Conservation (phyloP, 2,888 invertebrate genomes). For the Lutraria lutraria region DNA sequence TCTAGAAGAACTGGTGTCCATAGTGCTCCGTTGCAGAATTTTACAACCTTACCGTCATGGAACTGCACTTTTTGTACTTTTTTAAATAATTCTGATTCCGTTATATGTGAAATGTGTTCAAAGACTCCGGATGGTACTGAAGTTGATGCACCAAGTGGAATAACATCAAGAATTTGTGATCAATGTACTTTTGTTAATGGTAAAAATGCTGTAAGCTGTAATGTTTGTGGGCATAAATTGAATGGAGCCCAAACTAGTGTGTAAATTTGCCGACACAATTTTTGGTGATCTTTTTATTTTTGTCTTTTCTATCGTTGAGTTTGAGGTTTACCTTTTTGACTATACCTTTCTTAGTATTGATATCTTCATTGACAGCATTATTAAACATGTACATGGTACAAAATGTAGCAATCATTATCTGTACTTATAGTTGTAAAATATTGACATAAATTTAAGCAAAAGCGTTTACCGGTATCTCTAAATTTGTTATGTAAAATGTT, state of each 20-base stretch:
- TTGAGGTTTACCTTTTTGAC: neutral
- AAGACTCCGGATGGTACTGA: conserved; percentile 61
- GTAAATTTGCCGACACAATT: conserved; percentile 19
- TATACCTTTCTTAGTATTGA: neutral
- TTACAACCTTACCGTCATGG: conserved; percentile 33
- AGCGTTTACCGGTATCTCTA: neutral
- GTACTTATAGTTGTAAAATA: neutral
- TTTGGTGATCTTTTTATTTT: neutral
- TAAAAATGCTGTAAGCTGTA: conserved; percentile 50
- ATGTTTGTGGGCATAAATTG: conserved; percentile 61
- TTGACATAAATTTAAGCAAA: neutral
- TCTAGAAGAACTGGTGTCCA: neutral
- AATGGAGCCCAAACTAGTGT: conserved; percentile 60
- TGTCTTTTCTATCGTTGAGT: neutral
- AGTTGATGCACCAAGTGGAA: conserved; percentile 59
- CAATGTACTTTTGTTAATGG: conserved; percentile 71
- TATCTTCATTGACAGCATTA: neutral
- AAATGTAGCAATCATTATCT: too few relatives aligned
- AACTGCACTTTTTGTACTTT: conserved; percentile 69
- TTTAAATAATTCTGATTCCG: conserved; percentile 45
- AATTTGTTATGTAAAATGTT: neutral
- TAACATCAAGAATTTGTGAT: conserved; percentile 59
- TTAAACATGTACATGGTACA: neutral
- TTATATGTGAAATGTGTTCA: conserved; percentile 69
- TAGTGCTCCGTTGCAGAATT: neutral